Conservation (phyloP, 2,113 vertebrate genomes). For the Naja naja region DNA sequence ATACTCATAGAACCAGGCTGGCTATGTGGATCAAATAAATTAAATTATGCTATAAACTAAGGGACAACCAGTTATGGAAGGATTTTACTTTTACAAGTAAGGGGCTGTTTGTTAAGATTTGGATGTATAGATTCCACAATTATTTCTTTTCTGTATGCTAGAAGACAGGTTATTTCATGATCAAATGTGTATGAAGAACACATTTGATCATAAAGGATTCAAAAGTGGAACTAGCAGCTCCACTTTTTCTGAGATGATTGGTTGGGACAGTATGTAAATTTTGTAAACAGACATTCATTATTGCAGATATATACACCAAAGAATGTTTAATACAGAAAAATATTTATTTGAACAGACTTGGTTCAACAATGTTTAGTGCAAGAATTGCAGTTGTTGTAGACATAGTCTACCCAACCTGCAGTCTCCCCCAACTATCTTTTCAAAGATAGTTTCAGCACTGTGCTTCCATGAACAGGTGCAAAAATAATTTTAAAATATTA, state of each 20-base stretch:
- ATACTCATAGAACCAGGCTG: not conserved
- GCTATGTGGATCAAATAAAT: not conserved
- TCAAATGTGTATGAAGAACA: not conserved
- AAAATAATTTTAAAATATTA: not conserved
- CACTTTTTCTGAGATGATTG: not conserved
- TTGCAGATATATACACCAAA: not conserved
- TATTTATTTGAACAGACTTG: constrained; percentile 10
- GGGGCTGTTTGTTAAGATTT: not conserved
- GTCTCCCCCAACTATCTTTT: not conserved
- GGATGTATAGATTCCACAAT: not conserved
- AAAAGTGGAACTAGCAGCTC: not conserved
- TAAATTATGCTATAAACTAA: not conserved
- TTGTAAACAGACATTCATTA: not conserved
- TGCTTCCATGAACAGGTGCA: not conserved
- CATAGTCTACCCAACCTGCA: not conserved
- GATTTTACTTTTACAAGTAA: not conserved
- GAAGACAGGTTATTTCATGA: not conserved
- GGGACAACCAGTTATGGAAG: not conserved
- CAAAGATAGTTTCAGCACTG: not conserved
- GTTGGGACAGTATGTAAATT: not conserved
- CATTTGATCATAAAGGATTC: not conserved
- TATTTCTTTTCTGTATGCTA: not conserved
- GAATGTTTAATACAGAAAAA: not conserved
- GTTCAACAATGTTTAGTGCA: constrained; percentile 14
- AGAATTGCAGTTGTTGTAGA: not conserved